phyloP scores from a whole-genome alignment of 2,113 vertebrate species.

The Canis aureus region DNA sequence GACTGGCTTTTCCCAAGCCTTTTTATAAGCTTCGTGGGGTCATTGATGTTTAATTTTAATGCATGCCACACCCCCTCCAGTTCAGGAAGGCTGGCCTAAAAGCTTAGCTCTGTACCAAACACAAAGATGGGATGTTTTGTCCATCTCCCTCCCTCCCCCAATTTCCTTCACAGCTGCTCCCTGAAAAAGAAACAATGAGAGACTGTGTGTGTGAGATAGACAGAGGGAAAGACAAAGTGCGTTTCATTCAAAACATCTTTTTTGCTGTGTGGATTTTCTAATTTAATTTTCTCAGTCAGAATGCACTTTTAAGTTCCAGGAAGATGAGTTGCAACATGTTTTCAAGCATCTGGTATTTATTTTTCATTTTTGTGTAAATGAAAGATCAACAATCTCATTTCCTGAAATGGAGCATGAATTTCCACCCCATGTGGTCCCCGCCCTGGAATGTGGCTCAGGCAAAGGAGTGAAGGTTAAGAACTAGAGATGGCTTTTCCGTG shows the following conservation, averaged over 20 bases:
- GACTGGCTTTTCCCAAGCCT: constrained; percentile 27
- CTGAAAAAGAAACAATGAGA: constrained; percentile 72
- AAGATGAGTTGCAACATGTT: constrained; percentile 34
- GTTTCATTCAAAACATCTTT: constrained; percentile 75
- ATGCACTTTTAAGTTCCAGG: constrained; percentile 34
- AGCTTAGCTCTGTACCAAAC: constrained; percentile 73
- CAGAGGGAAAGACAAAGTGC: not conserved
- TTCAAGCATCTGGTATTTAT: constrained; percentile 74
- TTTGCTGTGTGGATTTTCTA: constrained; percentile 53
- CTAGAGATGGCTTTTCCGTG: not conserved
- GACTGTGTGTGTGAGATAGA: constrained; percentile 52
- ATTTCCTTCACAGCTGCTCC: constrained; percentile 79
- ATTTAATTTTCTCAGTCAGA: constrained; percentile 59
- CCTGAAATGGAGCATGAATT: constrained; percentile 11
- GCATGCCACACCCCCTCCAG: constrained; percentile 64
- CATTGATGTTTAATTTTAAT: constrained; percentile 7
- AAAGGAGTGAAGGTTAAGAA: not conserved
- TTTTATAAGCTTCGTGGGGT: constrained; percentile 76
- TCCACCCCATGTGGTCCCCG: not conserved
- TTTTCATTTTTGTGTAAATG: constrained; percentile 79
- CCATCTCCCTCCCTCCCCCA: constrained; percentile 30
- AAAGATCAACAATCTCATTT: constrained; percentile 62
- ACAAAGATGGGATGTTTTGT: constrained; percentile 72
- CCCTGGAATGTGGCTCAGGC: not conserved
- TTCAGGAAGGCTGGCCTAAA: constrained; percentile 61